phyloP scores from a whole-genome alignment of 2,797 vertebrate species.

The Tenualosa thibaudeaui region DNA sequence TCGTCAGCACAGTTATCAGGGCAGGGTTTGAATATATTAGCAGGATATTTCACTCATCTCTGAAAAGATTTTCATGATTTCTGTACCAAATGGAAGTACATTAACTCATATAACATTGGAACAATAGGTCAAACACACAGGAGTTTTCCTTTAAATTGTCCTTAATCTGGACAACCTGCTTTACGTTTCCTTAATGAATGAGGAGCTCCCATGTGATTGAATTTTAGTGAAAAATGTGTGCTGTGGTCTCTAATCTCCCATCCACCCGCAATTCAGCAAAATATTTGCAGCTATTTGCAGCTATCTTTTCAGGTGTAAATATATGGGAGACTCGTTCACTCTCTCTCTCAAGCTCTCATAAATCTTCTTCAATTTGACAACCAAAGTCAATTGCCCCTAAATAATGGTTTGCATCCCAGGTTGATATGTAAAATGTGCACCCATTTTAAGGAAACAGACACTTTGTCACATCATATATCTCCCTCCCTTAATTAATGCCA shows the following conservation, averaged over 20 bases:
- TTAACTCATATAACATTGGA: too few relatives aligned
- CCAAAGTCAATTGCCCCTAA: constrained; percentile 61
- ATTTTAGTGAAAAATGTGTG: background rate
- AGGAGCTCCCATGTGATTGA: background rate
- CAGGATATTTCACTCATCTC: too few relatives aligned
- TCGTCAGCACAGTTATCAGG: too few relatives aligned
- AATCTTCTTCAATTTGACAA: constrained; percentile 66
- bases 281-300: constrained; percentile 23
- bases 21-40: too few relatives aligned
- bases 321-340: constrained; percentile 25
- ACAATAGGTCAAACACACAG: too few relatives aligned
- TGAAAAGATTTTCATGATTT: too few relatives aligned
- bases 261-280: background rate
- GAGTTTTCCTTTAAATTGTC: background rate
- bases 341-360: constrained; percentile 50
- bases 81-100: too few relatives aligned
- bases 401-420: constrained; percentile 60
- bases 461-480: constrained; percentile 39
- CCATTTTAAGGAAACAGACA: constrained; percentile 49
- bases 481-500: background rate
- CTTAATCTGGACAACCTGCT: background rate
- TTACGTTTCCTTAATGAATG: background rate
- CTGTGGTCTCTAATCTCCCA: background rate
- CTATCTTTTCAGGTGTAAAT: constrained; percentile 31
- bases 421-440: constrained; percentile 58